phyloP scores from a whole-genome alignment of 2,888 invertebrate species.

The Synergus gifuensis region DNA sequence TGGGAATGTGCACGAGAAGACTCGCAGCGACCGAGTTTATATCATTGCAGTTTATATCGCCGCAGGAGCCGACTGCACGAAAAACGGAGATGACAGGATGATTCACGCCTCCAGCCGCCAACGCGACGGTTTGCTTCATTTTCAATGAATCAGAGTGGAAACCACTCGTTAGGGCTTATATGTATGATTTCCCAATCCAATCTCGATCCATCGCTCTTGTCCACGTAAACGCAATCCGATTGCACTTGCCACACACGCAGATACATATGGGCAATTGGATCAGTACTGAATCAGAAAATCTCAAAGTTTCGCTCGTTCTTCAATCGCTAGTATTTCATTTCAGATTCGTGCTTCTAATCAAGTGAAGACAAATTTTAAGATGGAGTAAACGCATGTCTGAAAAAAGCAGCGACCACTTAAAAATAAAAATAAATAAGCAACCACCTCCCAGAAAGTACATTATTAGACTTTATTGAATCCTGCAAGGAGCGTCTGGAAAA shows the following conservation, averaged over 20 bases:
- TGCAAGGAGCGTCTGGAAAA: too few species aligned
- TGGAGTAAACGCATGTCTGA: too few species aligned
- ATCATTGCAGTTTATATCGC: conserved; percentile 28
- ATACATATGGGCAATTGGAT: conserved; percentile 27
- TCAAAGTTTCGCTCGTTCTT: neutral
- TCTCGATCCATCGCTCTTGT: conserved; percentile 29
- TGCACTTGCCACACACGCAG: conserved; percentile 4
- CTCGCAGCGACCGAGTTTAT: conserved; percentile 20
- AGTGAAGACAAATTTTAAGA: too few species aligned
- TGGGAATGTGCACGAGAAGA: conserved; percentile 60
- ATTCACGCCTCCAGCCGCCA: conserved; percentile 53
- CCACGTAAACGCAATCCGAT: conserved; percentile 16
- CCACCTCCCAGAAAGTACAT: too few species aligned
- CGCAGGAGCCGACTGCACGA: conserved; percentile 44
- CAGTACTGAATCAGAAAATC: conserved; percentile 24
- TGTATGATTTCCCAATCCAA: conserved; percentile 42
- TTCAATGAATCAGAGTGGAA: conserved; percentile 59
- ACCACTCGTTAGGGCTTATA: conserved; percentile 37
- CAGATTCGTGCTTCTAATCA: too few species aligned
- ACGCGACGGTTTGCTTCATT: conserved; percentile 50
- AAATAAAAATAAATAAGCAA: too few species aligned
- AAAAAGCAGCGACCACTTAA: too few species aligned
- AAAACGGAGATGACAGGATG: conserved; percentile 58
- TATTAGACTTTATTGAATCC: too few species aligned
- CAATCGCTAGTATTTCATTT: neutral